phyloP scores from a whole-genome alignment of 2,888 invertebrate species.

The Phytoseiulus persimilis region DNA sequence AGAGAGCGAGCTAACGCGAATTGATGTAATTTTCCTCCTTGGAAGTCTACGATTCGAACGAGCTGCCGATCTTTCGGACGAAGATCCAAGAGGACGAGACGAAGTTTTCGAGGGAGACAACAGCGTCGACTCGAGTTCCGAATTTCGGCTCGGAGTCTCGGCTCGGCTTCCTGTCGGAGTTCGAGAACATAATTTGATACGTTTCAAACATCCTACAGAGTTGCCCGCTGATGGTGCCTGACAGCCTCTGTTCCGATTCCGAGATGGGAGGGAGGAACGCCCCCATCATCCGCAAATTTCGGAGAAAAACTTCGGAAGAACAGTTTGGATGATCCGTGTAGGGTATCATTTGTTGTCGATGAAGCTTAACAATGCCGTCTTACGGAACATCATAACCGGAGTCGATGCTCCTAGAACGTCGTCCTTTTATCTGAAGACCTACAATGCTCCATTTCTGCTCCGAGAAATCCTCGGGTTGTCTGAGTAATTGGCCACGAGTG shows the following conservation, averaged over 20 bases:
- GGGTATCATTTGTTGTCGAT: neutral
- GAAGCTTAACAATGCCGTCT: neutral
- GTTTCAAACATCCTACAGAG: no score
- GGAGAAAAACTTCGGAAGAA: neutral
- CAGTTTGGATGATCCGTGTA: neutral
- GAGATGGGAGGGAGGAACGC: neutral
- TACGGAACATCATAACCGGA: neutral
- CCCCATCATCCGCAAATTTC: neutral
- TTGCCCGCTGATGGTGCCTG: no score
- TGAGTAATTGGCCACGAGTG: no score
- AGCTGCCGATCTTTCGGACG: neutral
- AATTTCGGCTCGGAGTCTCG: no score
- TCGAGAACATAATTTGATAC: no score
- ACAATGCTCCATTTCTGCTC: no score
- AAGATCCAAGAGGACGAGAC: neutral
- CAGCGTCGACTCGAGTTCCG: no score
- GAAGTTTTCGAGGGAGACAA: neutral
- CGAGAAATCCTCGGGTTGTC: no score
- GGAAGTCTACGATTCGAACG: neutral
- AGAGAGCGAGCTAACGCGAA: neutral
- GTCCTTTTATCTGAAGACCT: no score
- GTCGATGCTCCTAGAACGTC: neutral
- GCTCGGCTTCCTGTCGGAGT: no score
- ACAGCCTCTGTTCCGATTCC: neutral
- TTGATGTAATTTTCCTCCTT: neutral